phyloP scores from a whole-genome alignment of 2,113 vertebrate species.

The Laticauda laticaudata region DNA sequence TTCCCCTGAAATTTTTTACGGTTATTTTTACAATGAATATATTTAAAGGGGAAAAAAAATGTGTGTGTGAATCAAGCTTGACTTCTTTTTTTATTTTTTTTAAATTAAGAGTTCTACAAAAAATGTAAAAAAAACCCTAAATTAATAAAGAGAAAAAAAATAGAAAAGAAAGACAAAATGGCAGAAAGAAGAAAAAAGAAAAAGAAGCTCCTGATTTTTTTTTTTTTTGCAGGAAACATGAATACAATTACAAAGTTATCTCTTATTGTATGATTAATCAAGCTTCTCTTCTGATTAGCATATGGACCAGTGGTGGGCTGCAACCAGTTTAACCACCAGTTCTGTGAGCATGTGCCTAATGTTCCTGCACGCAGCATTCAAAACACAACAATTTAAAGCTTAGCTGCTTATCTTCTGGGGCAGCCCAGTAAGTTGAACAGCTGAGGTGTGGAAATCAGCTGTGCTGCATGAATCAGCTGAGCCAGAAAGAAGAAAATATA shows the following conservation, averaged over 20 bases:
- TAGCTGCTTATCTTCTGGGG: too few relatives aligned
- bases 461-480: too few relatives aligned
- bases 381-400: too few relatives aligned
- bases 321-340: too few relatives aligned
- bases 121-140: background rate
- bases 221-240: background rate
- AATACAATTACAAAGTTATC: background rate
- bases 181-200: background rate
- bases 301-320: background rate
- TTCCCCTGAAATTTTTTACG: slow-evolving; percentile 7
- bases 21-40: slow-evolving; percentile 5
- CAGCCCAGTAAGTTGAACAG: too few relatives aligned
- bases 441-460: too few relatives aligned
- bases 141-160: background rate
- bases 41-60: slow-evolving; percentile 2
- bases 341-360: too few relatives aligned
- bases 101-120: background rate
- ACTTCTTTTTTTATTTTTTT: background rate
- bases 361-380: too few relatives aligned
- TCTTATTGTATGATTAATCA: background rate
- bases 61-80: background rate
- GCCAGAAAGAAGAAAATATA: too few relatives aligned
- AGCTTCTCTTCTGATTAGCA: background rate
- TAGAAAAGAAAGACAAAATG: background rate
- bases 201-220: background rate